phyloP scores from a whole-genome alignment of 2,113 vertebrate species.

The Atractosteus spatula region DNA sequence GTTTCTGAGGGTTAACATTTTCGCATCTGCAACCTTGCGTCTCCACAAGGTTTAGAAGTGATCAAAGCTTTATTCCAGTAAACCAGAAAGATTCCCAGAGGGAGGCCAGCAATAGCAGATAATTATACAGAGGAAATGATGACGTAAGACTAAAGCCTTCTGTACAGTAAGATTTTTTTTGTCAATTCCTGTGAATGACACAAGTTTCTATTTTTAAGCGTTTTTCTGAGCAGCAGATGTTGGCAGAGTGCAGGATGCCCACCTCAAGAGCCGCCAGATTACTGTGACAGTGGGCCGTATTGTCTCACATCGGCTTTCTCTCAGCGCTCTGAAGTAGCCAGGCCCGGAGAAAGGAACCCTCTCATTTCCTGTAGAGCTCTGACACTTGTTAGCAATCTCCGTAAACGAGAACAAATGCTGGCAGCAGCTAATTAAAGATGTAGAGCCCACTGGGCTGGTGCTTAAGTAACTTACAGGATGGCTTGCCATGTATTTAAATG shows the following conservation, averaged over 20 bases:
- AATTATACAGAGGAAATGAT: slow-evolving; percentile 38
- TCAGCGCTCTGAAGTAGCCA: not conserved
- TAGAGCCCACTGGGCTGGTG: not conserved
- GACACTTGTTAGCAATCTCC: slow-evolving; percentile 7
- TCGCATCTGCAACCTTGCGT: no score
- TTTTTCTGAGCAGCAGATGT: not conserved
- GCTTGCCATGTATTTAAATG: not conserved
- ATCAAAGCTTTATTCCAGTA: slow-evolving; percentile 38
- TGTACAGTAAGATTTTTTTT: no score
- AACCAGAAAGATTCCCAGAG: slow-evolving; percentile 34
- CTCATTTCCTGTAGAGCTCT: slow-evolving; percentile 13
- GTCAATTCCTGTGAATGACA: no score
- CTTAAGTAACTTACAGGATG: not conserved
- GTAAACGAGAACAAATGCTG: slow-evolving; percentile 12
- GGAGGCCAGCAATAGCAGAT: slow-evolving; percentile 35
- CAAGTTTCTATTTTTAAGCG: no score
- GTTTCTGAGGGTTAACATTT: no score
- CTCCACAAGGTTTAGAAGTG: slow-evolving; percentile 15
- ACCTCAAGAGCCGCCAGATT: slow-evolving; percentile 8
- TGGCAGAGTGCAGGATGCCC: slow-evolving; percentile 7
- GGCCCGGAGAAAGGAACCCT: slow-evolving; percentile 10
- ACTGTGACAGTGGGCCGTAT: slow-evolving; percentile 7
- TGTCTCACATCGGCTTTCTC: slow-evolving; percentile 16
- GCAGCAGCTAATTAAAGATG: slow-evolving; percentile 6
- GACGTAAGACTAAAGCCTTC: not conserved